Conservation (phyloP, 2,888 invertebrate genomes). For the Phalera bucephala region DNA sequence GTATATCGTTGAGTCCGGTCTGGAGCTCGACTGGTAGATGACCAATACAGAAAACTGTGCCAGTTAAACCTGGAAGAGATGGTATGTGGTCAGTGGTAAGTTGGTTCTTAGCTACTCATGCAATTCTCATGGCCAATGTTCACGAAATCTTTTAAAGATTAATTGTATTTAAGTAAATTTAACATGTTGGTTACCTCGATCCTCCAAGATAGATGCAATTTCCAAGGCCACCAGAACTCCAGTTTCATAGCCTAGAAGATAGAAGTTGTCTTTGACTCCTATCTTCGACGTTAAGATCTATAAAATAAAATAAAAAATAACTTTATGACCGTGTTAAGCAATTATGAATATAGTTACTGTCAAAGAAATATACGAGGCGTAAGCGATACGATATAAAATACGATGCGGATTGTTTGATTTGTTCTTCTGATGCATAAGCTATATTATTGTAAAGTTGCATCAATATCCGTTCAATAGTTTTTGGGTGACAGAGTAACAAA, state of each 20-base stretch:
- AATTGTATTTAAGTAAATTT: too few species aligned
- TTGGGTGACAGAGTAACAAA: too few species aligned
- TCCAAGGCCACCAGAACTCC: conserved; percentile 53
- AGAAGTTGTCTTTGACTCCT: conserved; percentile 36
- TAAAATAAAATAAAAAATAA: conserved; percentile 6
- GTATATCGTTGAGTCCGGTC: conserved; percentile 3
- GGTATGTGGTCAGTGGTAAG: too few species aligned
- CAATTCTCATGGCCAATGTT: too few species aligned
- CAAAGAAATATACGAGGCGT: not conserved
- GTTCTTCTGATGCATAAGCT: too few species aligned
- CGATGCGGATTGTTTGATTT: too few species aligned
- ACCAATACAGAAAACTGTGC: conserved; percentile 31
- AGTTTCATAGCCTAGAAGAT: conserved; percentile 54
- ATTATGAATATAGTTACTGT: not conserved
- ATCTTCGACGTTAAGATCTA: conserved; percentile 43
- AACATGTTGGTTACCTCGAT: conserved; percentile 52
- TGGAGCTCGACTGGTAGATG: conserved; percentile 11
- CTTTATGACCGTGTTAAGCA: not conserved
- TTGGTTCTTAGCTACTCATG: too few species aligned
- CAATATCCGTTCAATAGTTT: too few species aligned
- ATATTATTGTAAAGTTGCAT: too few species aligned
- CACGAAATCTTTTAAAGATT: too few species aligned
- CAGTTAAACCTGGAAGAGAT: conserved; percentile 14
- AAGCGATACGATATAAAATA: too few species aligned
- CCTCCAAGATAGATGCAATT: conserved; percentile 53